Evolutionary conservation across 2,888 invertebrate genomes (phyloP), one percentile per base, ranked within the genome.

Genomic region (Synanthedon formicaeformis): DNA sequence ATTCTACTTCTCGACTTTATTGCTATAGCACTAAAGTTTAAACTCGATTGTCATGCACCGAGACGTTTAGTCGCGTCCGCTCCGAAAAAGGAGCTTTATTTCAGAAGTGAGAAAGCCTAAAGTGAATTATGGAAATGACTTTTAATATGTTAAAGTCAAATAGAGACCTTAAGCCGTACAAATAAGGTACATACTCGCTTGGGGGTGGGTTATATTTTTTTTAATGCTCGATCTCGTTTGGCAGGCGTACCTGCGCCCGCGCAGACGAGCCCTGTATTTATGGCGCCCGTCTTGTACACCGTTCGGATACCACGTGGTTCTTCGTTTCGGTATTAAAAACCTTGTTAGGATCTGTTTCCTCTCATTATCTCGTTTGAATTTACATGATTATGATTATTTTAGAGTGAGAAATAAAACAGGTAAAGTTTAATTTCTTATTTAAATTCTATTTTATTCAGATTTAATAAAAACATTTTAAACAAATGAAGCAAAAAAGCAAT

Each of bases 201-300:
- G 53, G 13, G 14, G 8, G 2, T 14, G 12, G 3, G 14, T 51
- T 51, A 48, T 48, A 54, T 54, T 69, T 78, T 80, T 74, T 78
- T 82, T 82, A 82, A 81, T 76, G 78, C 67, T 66, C 75, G 73
- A 82, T 85, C 85, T 86, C 74, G 85, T 85, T 86, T 86, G 85
- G 81, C 83, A 78, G 81, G 81, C 83, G 83, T 81, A 86, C 86
- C 84, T 86, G 85, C 81, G 84, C 79, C 78, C 65, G 78, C 80
- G 82, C 84, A 76, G 83, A 82, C 79, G 79, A 79, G 78, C 71
- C 71, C 80, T 81, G 84, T 87, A 86, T 86, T 87, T 87, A 87
- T 84, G 86, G 86, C 86, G 86, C 86, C 85, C 45, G 53, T 66
- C 67, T 71, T 71, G 72, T 70, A 69, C 72, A 73, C 71, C 68